Evolutionary conservation across 23 tunicate genomes (phyloP), one percentile per base, ranked within the genome.

Genomic region (Halocynthia aurantium): DNA sequence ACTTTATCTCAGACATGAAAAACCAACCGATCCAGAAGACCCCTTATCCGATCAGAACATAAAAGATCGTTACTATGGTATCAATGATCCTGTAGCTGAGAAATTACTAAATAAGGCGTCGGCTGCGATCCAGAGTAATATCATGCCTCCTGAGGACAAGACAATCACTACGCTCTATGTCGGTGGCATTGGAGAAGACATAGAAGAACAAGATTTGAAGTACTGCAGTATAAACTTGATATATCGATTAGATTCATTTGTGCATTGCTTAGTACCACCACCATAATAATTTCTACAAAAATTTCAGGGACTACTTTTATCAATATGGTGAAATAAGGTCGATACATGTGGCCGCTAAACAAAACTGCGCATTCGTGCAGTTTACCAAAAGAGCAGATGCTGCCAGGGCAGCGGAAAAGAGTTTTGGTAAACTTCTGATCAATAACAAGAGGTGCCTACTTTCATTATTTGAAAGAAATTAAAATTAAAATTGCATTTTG

Each of bases 1-100:
- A 40, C 22, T 40, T 13, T 49, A 50, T 67, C 80, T 12, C 81
- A 82, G 98, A 53, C 99, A 96, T 71, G 99, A 96, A 58, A 90
- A 89, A 62, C 99, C 99, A 53, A 85, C 99, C 6, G 99, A 96
- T 85, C 99, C 99, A n/a, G 99, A 96, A 52, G 99, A 96, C 72
- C 99, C 99, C 7, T 72, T 96, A 8, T 82, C 99, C 6, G 99
- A 90, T 66, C 99, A 96, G 74, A 96, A 96, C 88, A 96, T 96
- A 65, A 92, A 90, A 71, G 99, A 96, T 83, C 96, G 99, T 40
- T 96, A 85, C 67, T 96, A 96, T 62, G 99, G 99, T 10, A 90
- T 87, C 60, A 96, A 96, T 55, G 99, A 96, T 72, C 99, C 99
- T 9, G 99, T 96, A 50, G 96, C 99, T 6, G 91, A 89, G 52